A percentile compares a stretch with the other conserved stretches of the same genome.
Conservation (phyloP, 2,113 vertebrate genomes). For the Nansenia antarctica region DNA sequence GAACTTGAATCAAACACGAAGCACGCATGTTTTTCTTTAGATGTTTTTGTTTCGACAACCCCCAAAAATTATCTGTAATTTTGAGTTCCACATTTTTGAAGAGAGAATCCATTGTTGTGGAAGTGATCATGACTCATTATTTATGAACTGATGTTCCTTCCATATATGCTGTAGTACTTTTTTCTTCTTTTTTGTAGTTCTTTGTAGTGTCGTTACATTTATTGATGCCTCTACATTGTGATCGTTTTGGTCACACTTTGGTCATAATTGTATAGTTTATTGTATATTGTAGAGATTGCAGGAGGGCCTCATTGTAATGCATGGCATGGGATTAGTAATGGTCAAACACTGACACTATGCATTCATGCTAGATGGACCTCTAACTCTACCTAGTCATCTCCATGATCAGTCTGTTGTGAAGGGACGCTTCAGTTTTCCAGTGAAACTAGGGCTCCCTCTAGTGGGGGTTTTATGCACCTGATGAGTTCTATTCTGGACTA, state of each 20-base stretch:
- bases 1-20: neutral
- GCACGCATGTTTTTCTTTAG: neutral
- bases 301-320: too few species aligned
- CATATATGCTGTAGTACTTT: too few species aligned
- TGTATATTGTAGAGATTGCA: too few species aligned
- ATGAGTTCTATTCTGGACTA: too few species aligned
- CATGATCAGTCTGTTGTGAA: slow-evolving; percentile 18
- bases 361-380: neutral
- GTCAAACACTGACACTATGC: neutral
- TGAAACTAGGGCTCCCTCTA: slow-evolving; percentile 56
- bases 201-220: neutral
- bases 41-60: too few species aligned
- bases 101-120: neutral
- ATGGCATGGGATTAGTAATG: too few species aligned
- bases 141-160: too few species aligned
- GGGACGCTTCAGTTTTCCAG: slow-evolving; percentile 4
- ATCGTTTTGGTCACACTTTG: neutral
- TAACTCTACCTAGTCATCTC: too few species aligned
- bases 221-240: too few species aligned
- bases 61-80: too few species aligned
- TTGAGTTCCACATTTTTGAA: neutral
- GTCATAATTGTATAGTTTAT: neutral
- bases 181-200: too few species aligned
- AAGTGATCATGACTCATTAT: neutral
- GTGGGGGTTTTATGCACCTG: slow-evolving; percentile 34